phyloP scores from a whole-genome alignment of 2,797 vertebrate species.

The Oreortyx pictus region DNA sequence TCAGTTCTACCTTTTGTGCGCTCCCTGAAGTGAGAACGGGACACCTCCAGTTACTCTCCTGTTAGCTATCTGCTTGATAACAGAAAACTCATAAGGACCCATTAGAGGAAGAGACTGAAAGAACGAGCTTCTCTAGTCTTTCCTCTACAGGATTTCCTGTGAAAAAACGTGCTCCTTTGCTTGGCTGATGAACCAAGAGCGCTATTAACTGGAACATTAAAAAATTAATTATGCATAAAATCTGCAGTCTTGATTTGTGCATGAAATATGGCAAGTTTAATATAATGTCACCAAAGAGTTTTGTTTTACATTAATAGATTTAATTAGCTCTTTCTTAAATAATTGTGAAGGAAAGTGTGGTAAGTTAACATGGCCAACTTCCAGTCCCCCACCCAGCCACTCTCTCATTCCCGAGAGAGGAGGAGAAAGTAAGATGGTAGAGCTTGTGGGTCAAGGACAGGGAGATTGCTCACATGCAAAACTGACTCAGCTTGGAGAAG shows the following conservation, averaged over 20 bases:
- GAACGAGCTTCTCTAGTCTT: neutral
- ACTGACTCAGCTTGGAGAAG: neutral
- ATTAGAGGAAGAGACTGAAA: neutral
- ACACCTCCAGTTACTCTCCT: neutral
- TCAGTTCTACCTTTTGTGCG: neutral
- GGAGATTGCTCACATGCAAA: neutral
- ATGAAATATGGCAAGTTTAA: conserved; percentile 36
- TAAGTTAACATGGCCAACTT: neutral
- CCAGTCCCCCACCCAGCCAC: neutral
- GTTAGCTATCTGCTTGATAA: neutral
- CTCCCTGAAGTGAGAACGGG: neutral
- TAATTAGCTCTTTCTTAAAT: conserved; percentile 32
- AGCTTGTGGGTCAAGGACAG: neutral
- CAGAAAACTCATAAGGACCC: neutral
- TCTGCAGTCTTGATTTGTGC: neutral
- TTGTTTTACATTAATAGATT: neutral
- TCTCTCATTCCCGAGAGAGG: neutral
- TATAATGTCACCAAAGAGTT: neutral
- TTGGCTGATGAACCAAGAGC: neutral
- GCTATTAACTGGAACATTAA: neutral
- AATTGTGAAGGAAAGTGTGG: neutral
- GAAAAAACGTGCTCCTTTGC: neutral
- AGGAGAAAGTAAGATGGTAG: neutral
- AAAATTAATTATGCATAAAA: conserved; percentile 17
- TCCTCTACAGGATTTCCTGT: neutral